A percentile compares a stretch with the other conserved stretches of the same genome.
phyloP scores from a whole-genome alignment of 2,113 vertebrate genomes.

The Pleuronectes platessa region DNA sequence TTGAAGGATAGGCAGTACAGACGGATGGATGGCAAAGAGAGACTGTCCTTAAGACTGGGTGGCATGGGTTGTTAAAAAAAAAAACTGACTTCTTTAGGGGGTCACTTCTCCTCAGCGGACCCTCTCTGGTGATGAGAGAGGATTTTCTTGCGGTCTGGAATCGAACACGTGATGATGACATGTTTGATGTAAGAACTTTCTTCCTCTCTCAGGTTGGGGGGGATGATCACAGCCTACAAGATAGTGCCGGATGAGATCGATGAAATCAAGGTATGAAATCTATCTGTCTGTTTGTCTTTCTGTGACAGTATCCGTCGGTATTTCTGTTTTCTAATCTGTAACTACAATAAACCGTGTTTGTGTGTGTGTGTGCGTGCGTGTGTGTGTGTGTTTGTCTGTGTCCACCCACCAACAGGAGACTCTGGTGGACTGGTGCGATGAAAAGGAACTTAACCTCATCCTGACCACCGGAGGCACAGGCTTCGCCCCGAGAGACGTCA shows the following conservation, averaged over 20 bases:
- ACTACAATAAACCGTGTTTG: neutral
- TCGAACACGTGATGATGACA: neutral
- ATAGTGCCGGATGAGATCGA: constrained; percentile 99
- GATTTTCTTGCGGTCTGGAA: neutral
- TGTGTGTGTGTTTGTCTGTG: constrained; percentile 8
- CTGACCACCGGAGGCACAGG: constrained; percentile 98
- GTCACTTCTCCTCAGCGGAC: no score
- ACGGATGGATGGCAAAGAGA: neutral
- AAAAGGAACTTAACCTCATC: constrained; percentile 99
- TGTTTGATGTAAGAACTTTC: constrained; percentile 39
- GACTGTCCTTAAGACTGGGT: neutral
- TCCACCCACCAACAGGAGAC: constrained; percentile 86
- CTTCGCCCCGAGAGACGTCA: constrained; percentile 98
- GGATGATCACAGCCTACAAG: constrained; percentile 98
- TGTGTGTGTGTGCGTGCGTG: constrained; percentile 12
- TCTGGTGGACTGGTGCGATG: constrained; percentile 98
- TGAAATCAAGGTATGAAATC: constrained; percentile 92
- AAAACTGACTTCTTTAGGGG: constrained; percentile 3
- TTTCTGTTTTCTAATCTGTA: neutral
- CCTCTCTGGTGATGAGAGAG: no score
- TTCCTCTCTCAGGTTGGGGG: constrained; percentile 91
- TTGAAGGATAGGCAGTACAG: neutral
- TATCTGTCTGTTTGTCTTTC: neutral
- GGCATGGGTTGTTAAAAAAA: neutral
- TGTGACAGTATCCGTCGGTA: neutral